phyloP scores from a whole-genome alignment of 1,140 invertebrate species.

The Zaprionus capensis region DNA sequence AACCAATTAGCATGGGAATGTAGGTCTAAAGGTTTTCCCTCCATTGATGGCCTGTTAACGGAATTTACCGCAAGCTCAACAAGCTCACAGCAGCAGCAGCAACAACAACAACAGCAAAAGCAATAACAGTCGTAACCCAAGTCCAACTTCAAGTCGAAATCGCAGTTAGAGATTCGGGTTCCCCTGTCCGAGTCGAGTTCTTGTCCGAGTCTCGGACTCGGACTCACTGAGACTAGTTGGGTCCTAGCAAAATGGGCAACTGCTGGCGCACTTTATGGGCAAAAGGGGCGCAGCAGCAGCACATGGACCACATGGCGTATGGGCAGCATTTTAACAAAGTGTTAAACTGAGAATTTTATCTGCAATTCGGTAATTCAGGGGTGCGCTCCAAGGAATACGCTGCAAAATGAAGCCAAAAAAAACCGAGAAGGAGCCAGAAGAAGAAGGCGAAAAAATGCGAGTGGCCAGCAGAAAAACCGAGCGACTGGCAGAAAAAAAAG shows the following conservation, averaged over 20 bases:
- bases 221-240: background rate
- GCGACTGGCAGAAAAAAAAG: conserved; percentile 57
- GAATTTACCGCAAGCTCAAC: conserved; percentile 61
- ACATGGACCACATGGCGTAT: conserved; percentile 50
- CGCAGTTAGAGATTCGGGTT: conserved; percentile 39
- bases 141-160: conserved; percentile 3
- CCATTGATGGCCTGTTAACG: conserved; percentile 68
- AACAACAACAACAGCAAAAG: conserved; percentile 21
- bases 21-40: conserved; percentile 56
- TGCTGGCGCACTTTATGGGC: conserved; percentile 74
- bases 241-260: conserved; percentile 38
- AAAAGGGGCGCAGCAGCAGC: conserved; percentile 59
- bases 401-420: conserved; percentile 33
- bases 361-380: conserved; percentile 77
- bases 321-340: conserved; percentile 79
- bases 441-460: conserved; percentile 6
- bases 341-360: conserved; percentile 83
- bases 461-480: conserved; percentile 19
- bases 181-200: no score
- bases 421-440: background rate
- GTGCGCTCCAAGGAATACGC: conserved; percentile 71
- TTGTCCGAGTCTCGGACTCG: conserved; percentile 3
- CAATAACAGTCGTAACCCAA: conserved; percentile 19
- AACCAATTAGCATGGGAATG: conserved; percentile 78
- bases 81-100: conserved; percentile 15